A percentile compares a stretch with the other conserved stretches of the same genome.
These are phyloP conservation scores for Triplophysa tibetana DNA, from an alignment of 2,113 vertebrate genomes.

Conservation along the genomic window DNA sequence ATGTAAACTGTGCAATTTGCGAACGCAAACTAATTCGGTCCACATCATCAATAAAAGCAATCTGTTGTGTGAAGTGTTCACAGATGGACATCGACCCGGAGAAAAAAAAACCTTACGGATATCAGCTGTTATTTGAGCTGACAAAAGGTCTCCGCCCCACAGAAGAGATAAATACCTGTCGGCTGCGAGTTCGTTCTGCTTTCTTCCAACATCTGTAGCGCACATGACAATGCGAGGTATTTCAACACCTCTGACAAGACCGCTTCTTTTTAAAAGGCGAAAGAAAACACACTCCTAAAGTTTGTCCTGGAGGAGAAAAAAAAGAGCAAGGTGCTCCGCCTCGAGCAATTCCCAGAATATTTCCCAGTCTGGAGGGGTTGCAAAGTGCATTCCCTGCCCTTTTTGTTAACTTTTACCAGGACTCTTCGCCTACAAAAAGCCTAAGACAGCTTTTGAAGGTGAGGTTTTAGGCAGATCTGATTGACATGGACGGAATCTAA, in stretches of 20 bases:
- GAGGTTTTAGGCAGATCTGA: slow-evolving; percentile 27
- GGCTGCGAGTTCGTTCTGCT: slow-evolving; percentile 50
- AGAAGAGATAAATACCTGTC: slow-evolving; percentile 55
- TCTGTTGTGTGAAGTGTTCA: slow-evolving; percentile 45
- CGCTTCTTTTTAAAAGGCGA: slow-evolving; percentile 50
- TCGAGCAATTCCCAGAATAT: slow-evolving; percentile 24
- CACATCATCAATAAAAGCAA: slow-evolving; percentile 37
- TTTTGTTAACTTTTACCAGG: not conserved
- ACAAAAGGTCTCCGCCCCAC: slow-evolving; percentile 20
- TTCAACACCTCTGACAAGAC: slow-evolving; percentile 61
- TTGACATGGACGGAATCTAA: slow-evolving; percentile 48
- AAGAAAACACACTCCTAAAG: slow-evolving; percentile 48
- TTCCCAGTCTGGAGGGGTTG: slow-evolving; percentile 28
- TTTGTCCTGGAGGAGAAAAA: slow-evolving; percentile 37
- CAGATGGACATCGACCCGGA: slow-evolving; percentile 39
- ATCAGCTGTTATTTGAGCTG: slow-evolving; percentile 40
- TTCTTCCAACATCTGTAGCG: slow-evolving; percentile 61
- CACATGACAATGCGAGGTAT: slow-evolving; percentile 70
- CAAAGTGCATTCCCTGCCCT: slow-evolving; percentile 12
- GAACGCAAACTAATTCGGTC: slow-evolving; percentile 19
- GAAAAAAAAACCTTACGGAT: slow-evolving; percentile 25
- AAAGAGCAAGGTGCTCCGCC: slow-evolving; percentile 29
- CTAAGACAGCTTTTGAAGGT: not conserved
- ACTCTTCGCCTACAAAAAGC: slow-evolving; percentile 19
- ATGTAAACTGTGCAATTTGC: slow-evolving; percentile 33